Conservation (phyloP, 2,797 vertebrate genomes). For the Arctocebus calabarensis region DNA sequence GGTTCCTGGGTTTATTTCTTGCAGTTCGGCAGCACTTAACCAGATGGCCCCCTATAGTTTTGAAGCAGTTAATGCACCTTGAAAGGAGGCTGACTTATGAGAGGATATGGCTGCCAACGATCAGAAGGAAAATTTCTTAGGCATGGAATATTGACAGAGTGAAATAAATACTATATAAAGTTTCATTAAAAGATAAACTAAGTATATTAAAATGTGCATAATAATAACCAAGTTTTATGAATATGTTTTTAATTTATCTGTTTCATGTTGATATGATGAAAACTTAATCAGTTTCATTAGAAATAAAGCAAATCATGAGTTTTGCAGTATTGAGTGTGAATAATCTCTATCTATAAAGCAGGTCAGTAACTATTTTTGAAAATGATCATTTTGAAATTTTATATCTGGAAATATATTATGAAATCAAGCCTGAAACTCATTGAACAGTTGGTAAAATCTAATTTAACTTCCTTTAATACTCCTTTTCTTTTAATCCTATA, state of each 20-base stretch:
- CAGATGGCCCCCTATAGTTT: conserved; percentile 50
- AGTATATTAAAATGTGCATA: conserved; percentile 63
- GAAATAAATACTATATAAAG: conserved; percentile 1
- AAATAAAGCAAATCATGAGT: conserved; percentile 61
- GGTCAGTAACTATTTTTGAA: conserved; percentile 66
- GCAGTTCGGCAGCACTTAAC: conserved; percentile 45
- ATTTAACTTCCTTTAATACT: conserved; percentile 69
- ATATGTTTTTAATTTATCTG: conserved; percentile 55
- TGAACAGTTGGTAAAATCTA: conserved; percentile 61
- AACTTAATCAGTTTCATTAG: conserved; percentile 51
- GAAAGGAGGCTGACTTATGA: conserved; percentile 46
- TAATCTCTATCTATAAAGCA: conserved; percentile 42
- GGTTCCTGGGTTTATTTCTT: conserved; percentile 34
- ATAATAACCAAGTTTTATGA: conserved; percentile 5
- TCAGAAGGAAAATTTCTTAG: conserved; percentile 7
- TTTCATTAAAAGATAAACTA: conserved; percentile 56
- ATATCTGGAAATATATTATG: conserved; percentile 57
- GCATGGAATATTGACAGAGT: neutral
- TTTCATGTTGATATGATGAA: conserved; percentile 19
- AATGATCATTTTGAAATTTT: conserved; percentile 73
- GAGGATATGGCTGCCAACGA: neutral
- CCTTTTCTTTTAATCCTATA: conserved; percentile 65
- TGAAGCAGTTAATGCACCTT: conserved; percentile 34
- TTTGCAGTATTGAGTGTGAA: conserved; percentile 60
- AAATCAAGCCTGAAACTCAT: conserved; percentile 55